Percentiles rank a stretch among this genome's conserved stretches.
phyloP scores from a whole-genome alignment of 2,113 vertebrate species.

The Pseudopipra pipra region DNA sequence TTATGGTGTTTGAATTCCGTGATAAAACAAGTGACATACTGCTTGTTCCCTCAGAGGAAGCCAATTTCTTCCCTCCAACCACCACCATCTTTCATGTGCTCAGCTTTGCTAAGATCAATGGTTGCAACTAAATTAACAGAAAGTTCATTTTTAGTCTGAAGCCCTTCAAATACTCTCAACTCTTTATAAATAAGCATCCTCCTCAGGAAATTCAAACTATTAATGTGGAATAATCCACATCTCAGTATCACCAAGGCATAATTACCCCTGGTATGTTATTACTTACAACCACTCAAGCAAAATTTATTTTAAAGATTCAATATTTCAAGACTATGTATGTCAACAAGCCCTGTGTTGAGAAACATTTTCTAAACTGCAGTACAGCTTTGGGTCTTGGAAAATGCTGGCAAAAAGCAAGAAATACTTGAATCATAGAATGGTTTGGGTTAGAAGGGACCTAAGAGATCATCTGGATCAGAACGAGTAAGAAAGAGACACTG shows the following conservation, averaged over 20 bases:
- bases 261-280: neutral
- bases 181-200: neutral
- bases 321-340: neutral
- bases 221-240: neutral
- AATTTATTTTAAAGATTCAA: neutral
- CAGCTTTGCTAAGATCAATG: neutral
- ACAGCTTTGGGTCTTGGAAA: neutral
- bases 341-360: neutral
- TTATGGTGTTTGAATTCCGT: neutral
- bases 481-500: rapidly evolving
- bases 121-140: neutral
- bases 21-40: neutral
- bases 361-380: neutral
- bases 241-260: neutral
- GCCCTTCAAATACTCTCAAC: neutral
- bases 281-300: neutral
- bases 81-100: neutral
- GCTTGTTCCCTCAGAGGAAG: neutral
- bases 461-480: neutral
- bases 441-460: neutral
- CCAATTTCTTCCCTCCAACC: neutral
- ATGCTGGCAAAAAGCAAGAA: neutral
- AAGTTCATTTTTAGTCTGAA: neutral
- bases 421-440: neutral
- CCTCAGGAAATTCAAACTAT: neutral